Base-by-base conservation (phyloP, 2,888 invertebrate species). In the Drosophila mercatorum region DNA sequence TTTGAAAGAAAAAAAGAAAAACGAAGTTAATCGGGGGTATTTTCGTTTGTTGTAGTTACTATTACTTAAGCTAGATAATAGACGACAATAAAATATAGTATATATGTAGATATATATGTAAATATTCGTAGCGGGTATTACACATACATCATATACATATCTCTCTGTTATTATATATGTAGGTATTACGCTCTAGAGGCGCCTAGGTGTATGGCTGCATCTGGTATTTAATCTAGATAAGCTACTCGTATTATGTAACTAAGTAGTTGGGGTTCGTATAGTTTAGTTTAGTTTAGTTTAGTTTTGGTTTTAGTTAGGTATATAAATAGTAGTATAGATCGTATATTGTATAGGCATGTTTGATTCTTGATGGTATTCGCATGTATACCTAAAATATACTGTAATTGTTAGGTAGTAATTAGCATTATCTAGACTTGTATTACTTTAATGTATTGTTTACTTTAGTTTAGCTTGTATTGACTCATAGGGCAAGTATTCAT, bases 181-280 rank as follows among this genome's bases (percentile, higher is more conserved):
- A 47, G 47, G 40, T 66, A 66, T 46, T 44, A 34, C 60, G 74
- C 70, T 70, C 74, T 67, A 78, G 14, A 41, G 51, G 71, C 61
- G 64, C 69, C 78, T 78, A 76, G 6, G 49, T 71, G 52, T 68
- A 46, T 64, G 62, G 62, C 65, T 78, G 69, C 62, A 60, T 62
- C 67, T 67, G 44, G 61, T 28, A 65, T 53, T 68, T 49, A 64
- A 64, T 46, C 78, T 78, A 77, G 51, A 38, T 77, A 65, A 59
- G 60, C 78, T 77, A 77, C 74, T 53, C 66, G 64, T 71, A 74
- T 71, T 78, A 77, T 70, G 70, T 78, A 77, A 67, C 77, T 79
- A 80, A 69, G 14, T 79, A 66, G 43, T 75, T 68, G 31, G 56
- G 55, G 65, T 67, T 57, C 55, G 43, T 49, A 58, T 55, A 67